phyloP scores from a whole-genome alignment of 1,140 invertebrate species.

The Condylostylus longicornis region DNA sequence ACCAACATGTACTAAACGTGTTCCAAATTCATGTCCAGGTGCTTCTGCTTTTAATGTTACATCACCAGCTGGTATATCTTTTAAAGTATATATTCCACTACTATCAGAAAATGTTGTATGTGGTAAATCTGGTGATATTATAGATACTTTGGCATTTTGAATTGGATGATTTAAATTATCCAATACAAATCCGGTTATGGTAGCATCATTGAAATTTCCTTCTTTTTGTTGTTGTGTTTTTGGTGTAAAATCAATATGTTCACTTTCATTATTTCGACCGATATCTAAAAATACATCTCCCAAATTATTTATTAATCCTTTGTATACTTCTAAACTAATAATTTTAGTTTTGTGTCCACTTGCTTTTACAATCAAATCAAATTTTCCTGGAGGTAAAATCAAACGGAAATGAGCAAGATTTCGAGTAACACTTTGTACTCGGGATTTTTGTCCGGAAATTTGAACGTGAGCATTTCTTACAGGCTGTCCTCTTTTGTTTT shows the following conservation, averaged over 20 bases:
- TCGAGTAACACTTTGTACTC: conserved; percentile 42
- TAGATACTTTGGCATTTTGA: conserved; percentile 36
- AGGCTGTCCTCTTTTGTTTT: conserved; percentile 42
- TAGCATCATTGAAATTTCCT: conserved; percentile 13
- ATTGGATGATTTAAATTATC: conserved; percentile 42
- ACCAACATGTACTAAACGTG: conserved; percentile 37
- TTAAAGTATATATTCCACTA: conserved; percentile 43
- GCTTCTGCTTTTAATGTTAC: conserved; percentile 41
- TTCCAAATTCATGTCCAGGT: conserved; percentile 36
- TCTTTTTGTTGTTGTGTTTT: no score
- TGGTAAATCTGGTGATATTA: conserved; percentile 24
- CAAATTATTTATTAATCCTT: conserved; percentile 15
- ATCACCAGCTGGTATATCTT: conserved; percentile 35
- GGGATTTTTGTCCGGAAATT: conserved; percentile 40
- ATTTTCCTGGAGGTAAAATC: conserved; percentile 47
- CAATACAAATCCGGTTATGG: conserved; percentile 39
- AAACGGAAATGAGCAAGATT: conserved; percentile 54
- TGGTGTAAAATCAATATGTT: not conserved
- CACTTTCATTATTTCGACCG: not conserved
- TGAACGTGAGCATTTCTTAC: conserved; percentile 54
- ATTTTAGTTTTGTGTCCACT: conserved; percentile 39
- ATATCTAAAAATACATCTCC: conserved; percentile 12
- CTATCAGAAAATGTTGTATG: conserved; percentile 32
- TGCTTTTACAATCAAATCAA: conserved; percentile 41
- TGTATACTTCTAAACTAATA: conserved; percentile 27